Evolutionary conservation across 1,140 invertebrate species (phyloP), one percentile per base, ranked within the genome.

Genomic region (Micrasema minimum): DNA sequence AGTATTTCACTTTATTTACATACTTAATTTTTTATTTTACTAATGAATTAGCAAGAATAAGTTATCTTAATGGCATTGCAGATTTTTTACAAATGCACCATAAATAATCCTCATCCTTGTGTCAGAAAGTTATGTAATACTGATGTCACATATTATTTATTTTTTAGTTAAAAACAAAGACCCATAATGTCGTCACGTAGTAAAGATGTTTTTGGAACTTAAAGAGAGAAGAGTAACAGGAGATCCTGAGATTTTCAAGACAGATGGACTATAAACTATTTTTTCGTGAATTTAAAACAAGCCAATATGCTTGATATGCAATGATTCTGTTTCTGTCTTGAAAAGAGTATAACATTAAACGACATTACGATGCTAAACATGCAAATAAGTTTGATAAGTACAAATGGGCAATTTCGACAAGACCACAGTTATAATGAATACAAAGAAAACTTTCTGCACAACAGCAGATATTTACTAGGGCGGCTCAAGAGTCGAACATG

Each of bases 291-390:
- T 64, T 69, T 72, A 72, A 69, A 71, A 53, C 26, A 73, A 74
- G 51, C 45, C 67, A 5, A 70, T 70, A 31, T 72, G 71, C 35
- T 65, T 73, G 43, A 73, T 73, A 66, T 74, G 69, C 72, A 74
- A 74, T 66, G 51, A 74, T 65, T 66, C 68, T 43, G 69, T 71
- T 66, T 41, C 72, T 66, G 68, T 70, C 64, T 71, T 74, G 59
- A 74, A 74, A 65, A 43, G 41, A 43, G 41, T 43, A 43, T 43
- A 43, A 43, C 41, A 43, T 43, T 43, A 43, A 43, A 43, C 11
- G 72, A 41, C 69, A 71, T 71, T 74, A 74, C 62, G 59, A 53
- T 9, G 43, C 69, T 66, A 71, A 74, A 72, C 71, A 70, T 72
- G 48, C 57, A 64, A 62, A 69, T 62, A 69, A 64, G 35, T 70